Conservation (phyloP, 1,140 invertebrate genomes). For the Tetramorium simillimum region DNA sequence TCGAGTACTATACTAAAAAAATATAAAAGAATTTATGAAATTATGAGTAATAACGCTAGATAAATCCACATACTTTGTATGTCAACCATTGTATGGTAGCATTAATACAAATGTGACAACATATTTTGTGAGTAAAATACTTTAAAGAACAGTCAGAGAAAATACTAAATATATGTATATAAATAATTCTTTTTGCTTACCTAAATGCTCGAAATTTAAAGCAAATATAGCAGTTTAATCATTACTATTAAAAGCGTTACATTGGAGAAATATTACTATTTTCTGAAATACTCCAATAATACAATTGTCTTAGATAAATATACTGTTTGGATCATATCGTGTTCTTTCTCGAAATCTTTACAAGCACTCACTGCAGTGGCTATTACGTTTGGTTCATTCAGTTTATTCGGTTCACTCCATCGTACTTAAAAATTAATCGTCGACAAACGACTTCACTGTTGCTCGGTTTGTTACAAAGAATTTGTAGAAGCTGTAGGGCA, state of each 20-base stretch:
- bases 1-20: background rate
- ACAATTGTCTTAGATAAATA: background rate
- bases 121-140: background rate
- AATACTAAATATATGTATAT: background rate
- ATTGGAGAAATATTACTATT: background rate
- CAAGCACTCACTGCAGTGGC: background rate
- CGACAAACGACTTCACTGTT: background rate
- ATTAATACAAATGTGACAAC: background rate
- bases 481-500: background rate
- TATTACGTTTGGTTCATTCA: background rate
- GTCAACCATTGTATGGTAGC: background rate
- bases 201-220: background rate
- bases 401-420: background rate
- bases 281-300: background rate
- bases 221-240: background rate
- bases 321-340: background rate
- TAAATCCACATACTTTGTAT: background rate
- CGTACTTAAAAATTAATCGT: constrained; percentile 37
- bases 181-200: background rate
- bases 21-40: background rate
- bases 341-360: constrained; percentile 3
- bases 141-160: background rate
- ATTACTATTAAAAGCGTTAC: background rate
- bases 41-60: background rate
- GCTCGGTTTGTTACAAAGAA: background rate